Evolutionary conservation across 2,113 vertebrate species (phyloP).

Genomic region (Barbus barbus): DNA sequence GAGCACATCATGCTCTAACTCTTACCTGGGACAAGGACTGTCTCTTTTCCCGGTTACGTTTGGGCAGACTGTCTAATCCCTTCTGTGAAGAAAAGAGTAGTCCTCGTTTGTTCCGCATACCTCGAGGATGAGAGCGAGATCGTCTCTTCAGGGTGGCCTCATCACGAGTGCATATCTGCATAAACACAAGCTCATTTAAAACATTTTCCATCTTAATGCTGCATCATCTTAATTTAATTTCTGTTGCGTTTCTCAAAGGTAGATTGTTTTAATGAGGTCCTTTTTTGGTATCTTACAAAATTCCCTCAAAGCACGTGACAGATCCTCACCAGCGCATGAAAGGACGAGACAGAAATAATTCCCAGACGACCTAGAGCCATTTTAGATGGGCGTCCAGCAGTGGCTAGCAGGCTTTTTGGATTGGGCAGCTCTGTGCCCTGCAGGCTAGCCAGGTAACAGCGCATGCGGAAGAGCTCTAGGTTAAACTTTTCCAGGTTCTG

Average conservation of each 20-base stretch:
- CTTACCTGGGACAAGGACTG: constrained; percentile 82
- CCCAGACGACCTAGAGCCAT: constrained; percentile 84
- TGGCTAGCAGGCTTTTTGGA: constrained; percentile 89
- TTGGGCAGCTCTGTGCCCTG: constrained; percentile 93
- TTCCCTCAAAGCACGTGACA: neutral
- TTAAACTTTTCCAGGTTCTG: constrained; percentile 94
- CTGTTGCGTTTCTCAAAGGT: neutral
- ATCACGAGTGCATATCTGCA: constrained; percentile 88
- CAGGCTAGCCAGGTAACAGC: constrained; percentile 91
- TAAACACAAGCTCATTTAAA: constrained; percentile 16
- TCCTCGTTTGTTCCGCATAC: constrained; percentile 75
- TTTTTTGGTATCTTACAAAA: neutral
- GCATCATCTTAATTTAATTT: neutral
- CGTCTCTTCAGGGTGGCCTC: constrained; percentile 80
- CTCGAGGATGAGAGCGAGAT: constrained; percentile 78
- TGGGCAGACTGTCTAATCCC: constrained; percentile 82
- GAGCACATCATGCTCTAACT: neutral
- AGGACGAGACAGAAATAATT: constrained; percentile 90
- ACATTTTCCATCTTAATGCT: too few species aligned
- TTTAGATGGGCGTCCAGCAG: constrained; percentile 88
- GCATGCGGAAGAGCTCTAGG: constrained; percentile 89
- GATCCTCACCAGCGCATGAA: constrained; percentile 89
- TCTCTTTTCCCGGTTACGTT: constrained; percentile 75
- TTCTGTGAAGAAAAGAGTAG: constrained; percentile 84
- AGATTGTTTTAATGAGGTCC: neutral